Base-by-base conservation (phyloP, 1,140 invertebrate species). In the Eulimnadia texana region DNA sequence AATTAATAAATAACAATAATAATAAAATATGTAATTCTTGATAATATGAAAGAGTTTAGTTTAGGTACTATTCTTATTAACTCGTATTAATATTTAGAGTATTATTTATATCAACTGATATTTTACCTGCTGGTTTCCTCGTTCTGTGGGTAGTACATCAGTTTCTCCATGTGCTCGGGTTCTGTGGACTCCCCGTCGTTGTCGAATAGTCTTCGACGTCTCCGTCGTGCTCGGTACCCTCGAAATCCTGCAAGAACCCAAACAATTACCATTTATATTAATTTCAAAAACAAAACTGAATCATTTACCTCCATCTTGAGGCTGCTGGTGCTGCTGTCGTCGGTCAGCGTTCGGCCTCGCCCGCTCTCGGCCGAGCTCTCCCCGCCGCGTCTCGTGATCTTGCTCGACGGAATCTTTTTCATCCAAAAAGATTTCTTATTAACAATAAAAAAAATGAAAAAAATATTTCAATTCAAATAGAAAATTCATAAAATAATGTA, bases 121-220 rank as follows among this genome's bases (percentile, higher is more conserved):
- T n/a, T n/a, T n/a, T 61, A 68, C 68, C 66, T 70, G 54, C 58
- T 75, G 27, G 75, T 77, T 60, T 80, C 77, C 52, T 79, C 78
- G 58, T 76, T 76, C 19, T 76, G 76, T 1, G 79, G 78, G 64
- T 80, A 82, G 62, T 80, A 81, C 2, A 79, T 78, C 1, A 78
- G 71, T 29, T 75, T 67, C 63, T 77, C 74, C 3, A 74, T 71
- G 50, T 84, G 79, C 68, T 85, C 84, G 0, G 82, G 84, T 42
- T 78, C 77, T 19, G 84, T 86, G 0, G 84, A 85, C 58, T 84
- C 77, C 53, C 78, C 78, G 50, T 72, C 73, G 54, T 70, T 71
- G 71, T 93, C 0, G 85, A 88, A 67, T 86, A 86, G 67, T 88
- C 86, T 68, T 91, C 88, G 1, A 90, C 79, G 68, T 92, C 88